Base-by-base conservation (phyloP, 1,140 invertebrate genomes). In the Limonius californicus region DNA sequence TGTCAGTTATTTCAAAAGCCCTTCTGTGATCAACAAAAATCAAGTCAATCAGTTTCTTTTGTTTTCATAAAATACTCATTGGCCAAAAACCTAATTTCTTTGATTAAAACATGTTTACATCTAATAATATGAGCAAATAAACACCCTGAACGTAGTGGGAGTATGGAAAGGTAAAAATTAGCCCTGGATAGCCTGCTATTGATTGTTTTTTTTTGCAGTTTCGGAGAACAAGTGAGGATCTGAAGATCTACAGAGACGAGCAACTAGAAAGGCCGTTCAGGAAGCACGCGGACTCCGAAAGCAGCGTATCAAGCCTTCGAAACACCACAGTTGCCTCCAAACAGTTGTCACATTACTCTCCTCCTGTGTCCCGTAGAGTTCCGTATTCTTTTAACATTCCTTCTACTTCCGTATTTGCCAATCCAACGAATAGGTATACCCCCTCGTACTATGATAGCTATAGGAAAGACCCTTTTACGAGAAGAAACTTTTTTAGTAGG, bases 141-240 rank as follows among this genome's bases (percentile, higher is more conserved):
- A n/a, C n/a, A n/a, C n/a, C n/a, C n/a, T n/a, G n/a, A n/a, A n/a
- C n/a, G n/a, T n/a, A n/a, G n/a, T n/a, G n/a, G n/a, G n/a, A n/a
- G 11, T 32, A 11, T 32, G 27, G 11, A 32, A 32, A 32, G 4
- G 11, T 32, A 32, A 32, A 32, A 32, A 32, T 32, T 32, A 6
- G 11, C 4, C n/a, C n/a, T n/a, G n/a, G n/a, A n/a, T n/a, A n/a
- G n/a, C n/a, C n/a, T 8, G 21, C 9, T 54, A 59, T 64, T n/a
- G n/a, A n/a, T n/a, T n/a, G n/a, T 59, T 30, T 16, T 61, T 47
- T 53, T 35, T 79, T 76, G 43, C 74, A 83, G 81, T 78, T 80
- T 57, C 76, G 79, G 62, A 74, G 80, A 42, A 78, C 79, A 63
- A 73, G 76, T 43, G 72, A 73, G n/a, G 80, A 83, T 54, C 79